Evolutionary conservation across 2,113 vertebrate genomes (phyloP), one percentile per base, ranked within the genome.

Genomic region (Gymnarchus niloticus): DNA sequence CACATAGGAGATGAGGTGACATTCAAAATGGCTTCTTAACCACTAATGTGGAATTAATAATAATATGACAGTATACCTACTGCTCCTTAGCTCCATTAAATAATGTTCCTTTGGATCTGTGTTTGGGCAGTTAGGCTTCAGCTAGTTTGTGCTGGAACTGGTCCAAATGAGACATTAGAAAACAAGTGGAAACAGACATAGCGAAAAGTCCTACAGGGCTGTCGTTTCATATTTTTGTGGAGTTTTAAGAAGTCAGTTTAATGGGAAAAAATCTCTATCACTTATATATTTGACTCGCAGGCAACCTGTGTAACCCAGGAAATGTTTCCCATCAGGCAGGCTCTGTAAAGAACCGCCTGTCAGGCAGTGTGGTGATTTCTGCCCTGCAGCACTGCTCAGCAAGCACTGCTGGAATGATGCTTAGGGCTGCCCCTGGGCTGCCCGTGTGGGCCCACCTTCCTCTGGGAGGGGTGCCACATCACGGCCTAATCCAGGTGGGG

Each of bases 391-490:
- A 5, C 3, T 5, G 10, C 59, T 65, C n/a, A n/a, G n/a, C n/a
- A n/a, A n/a, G n/a, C n/a, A n/a, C n/a, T 41, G 73, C 41, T 17
- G 28, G 69, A 19, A 17, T 1, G 37, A 52, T 28, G 78, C 44
- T 25, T 17, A 2, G 51, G 48, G 48, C 78, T 28, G 48, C 33
- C 81, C 37, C 14, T 28, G 61, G 48, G 3, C 49, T 28, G 28
- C 12, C 86, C 51, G 73, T 76, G 81, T 73, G 65, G 56, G 61
- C 52, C 85, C 65, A 41, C 10, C 21, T 81, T 49, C 57, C 83
- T 51, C 51, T 19, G 56, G n/a, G 56, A 84, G 65, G 57, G 65
- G 83, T 57, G 76, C 86, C 86, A 87, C 86, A 87, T 87, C 83
- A 84, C 51, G 46, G 25, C 83, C 54, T 86, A 82, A 86, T 86